Evolutionary conservation across 2,113 vertebrate genomes (phyloP).

Genomic region (Erinaceus europaeus): DNA sequence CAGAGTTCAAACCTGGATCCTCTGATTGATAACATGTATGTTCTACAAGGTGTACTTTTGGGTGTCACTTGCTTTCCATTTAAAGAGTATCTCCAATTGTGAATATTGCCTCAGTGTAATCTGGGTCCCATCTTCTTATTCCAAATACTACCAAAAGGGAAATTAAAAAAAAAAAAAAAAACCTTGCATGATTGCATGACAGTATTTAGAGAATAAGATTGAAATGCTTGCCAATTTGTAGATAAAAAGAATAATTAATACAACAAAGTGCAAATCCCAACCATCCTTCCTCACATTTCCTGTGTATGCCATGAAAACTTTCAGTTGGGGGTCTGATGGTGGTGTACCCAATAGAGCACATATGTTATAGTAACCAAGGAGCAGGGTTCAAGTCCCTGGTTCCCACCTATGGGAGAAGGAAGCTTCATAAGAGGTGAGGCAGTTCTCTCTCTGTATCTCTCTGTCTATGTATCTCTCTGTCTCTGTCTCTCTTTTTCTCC

Average conservation of each 20-base stretch:
- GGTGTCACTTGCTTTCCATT: background rate
- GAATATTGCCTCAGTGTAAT: accelerated
- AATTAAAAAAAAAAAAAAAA: background rate
- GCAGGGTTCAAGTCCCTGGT: too few species aligned
- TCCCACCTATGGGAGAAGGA: too few species aligned
- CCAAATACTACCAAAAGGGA: background rate
- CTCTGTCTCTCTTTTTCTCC: too few species aligned
- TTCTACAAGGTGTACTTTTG: background rate
- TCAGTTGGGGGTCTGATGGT: too few species aligned
- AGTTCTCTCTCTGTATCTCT: too few species aligned
- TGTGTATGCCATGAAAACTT: background rate
- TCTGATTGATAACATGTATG: too few species aligned
- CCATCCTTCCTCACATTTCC: background rate
- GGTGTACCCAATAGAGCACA: too few species aligned
- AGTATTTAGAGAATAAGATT: background rate
- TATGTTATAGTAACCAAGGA: too few species aligned
- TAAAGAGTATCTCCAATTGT: accelerated
- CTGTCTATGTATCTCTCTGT: too few species aligned
- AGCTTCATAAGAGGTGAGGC: too few species aligned
- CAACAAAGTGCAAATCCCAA: background rate
- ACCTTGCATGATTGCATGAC: too few species aligned
- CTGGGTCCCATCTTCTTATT: background rate
- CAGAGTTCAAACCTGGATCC: too few species aligned
- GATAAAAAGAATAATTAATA: slow-evolving; percentile 2
- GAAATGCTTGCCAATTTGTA: background rate